phyloP scores from a whole-genome alignment of 1,140 invertebrate species.

The Holcopasites calliopsidis region DNA sequence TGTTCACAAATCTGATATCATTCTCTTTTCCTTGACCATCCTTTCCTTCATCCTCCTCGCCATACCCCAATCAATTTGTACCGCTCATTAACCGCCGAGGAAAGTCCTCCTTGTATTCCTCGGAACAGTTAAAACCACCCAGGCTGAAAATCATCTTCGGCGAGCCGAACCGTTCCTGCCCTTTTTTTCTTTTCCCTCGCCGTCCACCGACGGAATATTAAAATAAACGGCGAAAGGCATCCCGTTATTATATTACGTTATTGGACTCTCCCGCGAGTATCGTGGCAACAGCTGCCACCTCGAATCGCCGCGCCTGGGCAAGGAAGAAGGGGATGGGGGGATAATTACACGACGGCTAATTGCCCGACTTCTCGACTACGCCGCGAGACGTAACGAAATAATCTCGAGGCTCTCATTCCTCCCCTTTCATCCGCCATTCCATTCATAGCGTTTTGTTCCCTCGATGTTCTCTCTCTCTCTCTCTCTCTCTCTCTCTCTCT shows the following conservation, averaged over 20 bases:
- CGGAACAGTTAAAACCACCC: no score
- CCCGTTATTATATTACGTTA: conserved; percentile 65
- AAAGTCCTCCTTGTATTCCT: background rate
- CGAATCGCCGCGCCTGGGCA: conserved; percentile 45
- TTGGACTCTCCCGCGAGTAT: conserved; percentile 33
- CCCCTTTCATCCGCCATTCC: no score
- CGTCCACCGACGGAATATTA: conserved; percentile 33
- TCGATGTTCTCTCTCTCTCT: background rate
- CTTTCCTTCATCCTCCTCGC: background rate
- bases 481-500: background rate
- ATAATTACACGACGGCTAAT: conserved; percentile 72
- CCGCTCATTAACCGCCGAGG: conserved; percentile 41
- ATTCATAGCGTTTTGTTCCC: no score
- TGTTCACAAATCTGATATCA: background rate
- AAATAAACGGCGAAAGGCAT: conserved; percentile 44
- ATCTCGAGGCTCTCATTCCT: conserved; percentile 37
- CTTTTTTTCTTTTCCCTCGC: background rate
- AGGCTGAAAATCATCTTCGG: conserved; percentile 4
- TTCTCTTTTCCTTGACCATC: background rate
- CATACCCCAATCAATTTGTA: conserved; percentile 20
- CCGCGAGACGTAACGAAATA: conserved; percentile 65
- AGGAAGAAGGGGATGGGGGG: conserved; percentile 57
- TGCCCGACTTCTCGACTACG: conserved; percentile 59
- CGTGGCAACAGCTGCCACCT: conserved; percentile 48
- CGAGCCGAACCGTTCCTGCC: background rate